Base-by-base conservation (phyloP, 2,888 invertebrate species). In the Diaphora mendica region DNA sequence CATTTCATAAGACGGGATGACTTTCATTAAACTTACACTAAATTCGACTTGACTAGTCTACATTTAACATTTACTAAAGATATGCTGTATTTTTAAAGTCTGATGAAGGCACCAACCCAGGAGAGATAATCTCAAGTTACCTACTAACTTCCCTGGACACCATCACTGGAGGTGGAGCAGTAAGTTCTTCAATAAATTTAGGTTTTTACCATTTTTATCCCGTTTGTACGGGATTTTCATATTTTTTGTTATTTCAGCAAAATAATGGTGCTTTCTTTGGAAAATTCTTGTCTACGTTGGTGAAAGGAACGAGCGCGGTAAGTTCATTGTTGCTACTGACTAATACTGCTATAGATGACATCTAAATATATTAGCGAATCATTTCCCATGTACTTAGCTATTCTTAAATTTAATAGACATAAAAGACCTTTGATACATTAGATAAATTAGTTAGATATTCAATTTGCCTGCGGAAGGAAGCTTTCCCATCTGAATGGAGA, bases 261-360 rank as follows among this genome's bases (percentile, higher is more conserved):
- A 96, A 95, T 79, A 96, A 96, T 74, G 96, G 96, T 0, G 92
- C 89, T 7, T 96, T 95, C 85, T 92, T 96, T 80, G 96, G 96
- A 70, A 93, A 88, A 68, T 93, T 96, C 33, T 74, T 95, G 72
- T 92, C 94, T 0, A 93, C 92, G 82, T 83, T 96, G 70, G 77
- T 96, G 5, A 94, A 91, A 86, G 96, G 96, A 62, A 92, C 90
- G 5, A 96, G 96, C 74, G 94, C 93, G 86, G 96, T 96, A 87
- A 86, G 94, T 75, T 26, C 20, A 1, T 70, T n/a, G 30, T 67
- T 48, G 33, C 35, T 26, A 33, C 8, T 15, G 17, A 87, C n/a
- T 73, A 39, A 55, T 66, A 8, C 5, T 11, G 5, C 15, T 30
- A 23, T 8, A 48, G 44, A 3, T 44, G 3, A 44, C 2, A 44